Percentiles rank a stretch among this genome's conserved stretches.
phyloP scores from a whole-genome alignment of 2,797 vertebrate genomes.

The Lepilemur ruficaudatus region DNA sequence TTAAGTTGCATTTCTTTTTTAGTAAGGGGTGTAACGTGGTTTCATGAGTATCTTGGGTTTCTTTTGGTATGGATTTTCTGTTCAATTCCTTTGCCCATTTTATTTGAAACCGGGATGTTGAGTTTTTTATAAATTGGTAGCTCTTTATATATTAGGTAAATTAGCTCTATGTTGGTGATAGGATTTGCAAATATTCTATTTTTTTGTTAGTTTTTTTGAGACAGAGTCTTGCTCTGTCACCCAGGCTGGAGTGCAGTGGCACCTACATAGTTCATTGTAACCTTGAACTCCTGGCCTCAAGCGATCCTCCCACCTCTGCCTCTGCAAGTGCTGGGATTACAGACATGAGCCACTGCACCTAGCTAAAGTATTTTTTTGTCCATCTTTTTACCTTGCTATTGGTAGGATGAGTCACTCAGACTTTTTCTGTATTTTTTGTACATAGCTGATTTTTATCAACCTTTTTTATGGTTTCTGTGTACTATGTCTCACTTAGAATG shows the following conservation, averaged over 20 bases:
- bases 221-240: too few species aligned
- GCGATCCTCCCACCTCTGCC: too few species aligned
- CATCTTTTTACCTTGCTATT: background rate
- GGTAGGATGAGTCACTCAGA: background rate
- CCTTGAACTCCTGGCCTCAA: too few species aligned
- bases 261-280: too few species aligned
- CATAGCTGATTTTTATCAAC: background rate
- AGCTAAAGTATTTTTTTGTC: background rate
- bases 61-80: background rate
- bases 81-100: background rate
- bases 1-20: background rate
- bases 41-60: background rate
- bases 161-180: background rate
- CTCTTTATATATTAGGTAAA: background rate
- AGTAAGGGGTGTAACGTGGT: background rate
- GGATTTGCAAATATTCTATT: background rate
- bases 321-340: background rate
- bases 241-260: too few species aligned
- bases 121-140: background rate
- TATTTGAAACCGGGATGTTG: background rate
- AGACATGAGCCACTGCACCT: too few species aligned
- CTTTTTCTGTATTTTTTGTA: background rate
- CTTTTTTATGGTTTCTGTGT: background rate
- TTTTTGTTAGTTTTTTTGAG: too few species aligned
- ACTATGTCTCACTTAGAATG: background rate